A percentile compares a stretch with the other conserved stretches of the same genome.
These are phyloP conservation scores for Tuta absoluta DNA, from an alignment of 2,888 invertebrate species.

Conservation along the genomic window DNA sequence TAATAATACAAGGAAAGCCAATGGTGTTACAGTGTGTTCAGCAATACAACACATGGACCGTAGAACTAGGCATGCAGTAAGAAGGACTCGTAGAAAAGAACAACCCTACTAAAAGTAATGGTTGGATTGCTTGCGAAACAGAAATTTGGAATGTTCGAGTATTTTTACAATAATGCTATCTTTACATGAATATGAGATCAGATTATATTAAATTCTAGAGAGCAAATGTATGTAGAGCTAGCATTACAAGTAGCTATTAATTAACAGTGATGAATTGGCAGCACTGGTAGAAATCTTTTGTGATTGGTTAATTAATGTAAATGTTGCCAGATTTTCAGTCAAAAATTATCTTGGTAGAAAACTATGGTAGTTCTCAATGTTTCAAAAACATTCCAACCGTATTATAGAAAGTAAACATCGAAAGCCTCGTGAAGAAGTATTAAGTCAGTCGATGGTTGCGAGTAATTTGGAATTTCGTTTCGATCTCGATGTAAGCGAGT, in stretches of 20 bases:
- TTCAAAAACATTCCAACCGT: slow-evolving; percentile 20
- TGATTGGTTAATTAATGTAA: background rate
- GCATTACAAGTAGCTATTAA: background rate
- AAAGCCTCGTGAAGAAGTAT: slow-evolving; percentile 25
- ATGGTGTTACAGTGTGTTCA: slow-evolving; percentile 61
- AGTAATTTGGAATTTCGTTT: slow-evolving; percentile 26
- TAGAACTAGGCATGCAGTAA: slow-evolving; percentile 25
- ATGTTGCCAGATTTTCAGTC: background rate
- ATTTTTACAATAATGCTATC: background rate
- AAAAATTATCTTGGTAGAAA: no score
- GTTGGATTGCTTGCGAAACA: slow-evolving; percentile 2
- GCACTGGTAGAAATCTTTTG: background rate
- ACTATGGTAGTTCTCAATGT: slow-evolving; percentile 4
- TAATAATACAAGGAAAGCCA: slow-evolving; percentile 58
- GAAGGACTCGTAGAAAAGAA: slow-evolving; percentile 30
- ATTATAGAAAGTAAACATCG: slow-evolving; percentile 17
- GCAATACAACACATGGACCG: slow-evolving; percentile 62
- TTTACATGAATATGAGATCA: background rate
- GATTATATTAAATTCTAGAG: background rate
- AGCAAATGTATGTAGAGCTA: slow-evolving; percentile 1
- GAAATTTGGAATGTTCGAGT: background rate
- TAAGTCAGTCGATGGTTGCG: slow-evolving; percentile 18
- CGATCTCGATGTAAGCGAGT: slow-evolving; percentile 12
- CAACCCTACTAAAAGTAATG: slow-evolving; percentile 25
- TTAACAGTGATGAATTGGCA: background rate